Conservation (phyloP, 2,888 invertebrate genomes). For the Monopis laevigella region DNA sequence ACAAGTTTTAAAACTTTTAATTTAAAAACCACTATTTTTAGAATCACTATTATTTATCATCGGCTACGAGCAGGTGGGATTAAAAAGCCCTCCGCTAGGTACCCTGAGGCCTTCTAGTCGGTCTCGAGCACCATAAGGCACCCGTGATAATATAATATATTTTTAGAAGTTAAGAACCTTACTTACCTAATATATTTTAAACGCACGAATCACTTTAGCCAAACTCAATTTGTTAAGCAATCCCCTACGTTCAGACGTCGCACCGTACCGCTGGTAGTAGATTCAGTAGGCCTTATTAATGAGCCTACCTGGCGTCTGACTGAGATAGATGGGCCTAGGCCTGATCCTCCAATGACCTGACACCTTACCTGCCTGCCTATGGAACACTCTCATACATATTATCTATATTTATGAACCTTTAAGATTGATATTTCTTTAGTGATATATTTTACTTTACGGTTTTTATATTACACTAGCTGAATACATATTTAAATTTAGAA, state of each 20-base stretch:
- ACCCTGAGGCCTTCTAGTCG: too few relatives aligned
- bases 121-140: too few relatives aligned
- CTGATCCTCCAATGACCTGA: constrained; percentile 11
- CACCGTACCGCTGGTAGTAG: constrained; percentile 3
- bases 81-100: too few relatives aligned
- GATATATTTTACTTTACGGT: too few relatives aligned
- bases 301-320: constrained; percentile 7
- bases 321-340: constrained; percentile 7
- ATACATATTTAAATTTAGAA: too few relatives aligned
- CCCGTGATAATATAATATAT: not conserved
- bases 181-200: not conserved
- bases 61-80: too few relatives aligned
- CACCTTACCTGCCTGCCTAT: constrained; percentile 7
- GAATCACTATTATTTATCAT: too few relatives aligned
- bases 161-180: not conserved
- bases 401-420: constrained; percentile 10
- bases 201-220: constrained; percentile 6
- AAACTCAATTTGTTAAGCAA: constrained; percentile 10
- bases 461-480: too few relatives aligned
- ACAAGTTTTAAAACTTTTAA: too few relatives aligned
- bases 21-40: too few relatives aligned
- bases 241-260: not conserved
- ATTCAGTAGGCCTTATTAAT: constrained; percentile 10
- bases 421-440: too few relatives aligned
- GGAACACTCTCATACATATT: constrained; percentile 2